Conservation (phyloP, 2,113 vertebrate species). For the Hepsetus odoe region DNA sequence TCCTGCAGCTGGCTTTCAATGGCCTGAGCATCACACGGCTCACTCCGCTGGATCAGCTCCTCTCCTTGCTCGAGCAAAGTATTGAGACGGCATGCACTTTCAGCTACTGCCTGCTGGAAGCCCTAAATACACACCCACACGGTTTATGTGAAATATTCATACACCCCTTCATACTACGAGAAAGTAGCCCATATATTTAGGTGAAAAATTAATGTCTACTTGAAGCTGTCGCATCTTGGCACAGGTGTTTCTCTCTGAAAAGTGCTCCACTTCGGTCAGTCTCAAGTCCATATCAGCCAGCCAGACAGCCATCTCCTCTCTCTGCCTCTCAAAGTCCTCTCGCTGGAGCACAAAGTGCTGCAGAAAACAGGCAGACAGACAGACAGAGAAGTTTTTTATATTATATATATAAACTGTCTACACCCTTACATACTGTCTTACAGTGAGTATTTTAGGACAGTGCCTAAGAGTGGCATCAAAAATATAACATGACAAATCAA, state of each 20-base stretch:
- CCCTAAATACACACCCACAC: slow-evolving; percentile 62
- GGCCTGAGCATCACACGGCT: slow-evolving; percentile 64
- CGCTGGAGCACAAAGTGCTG: slow-evolving; percentile 73
- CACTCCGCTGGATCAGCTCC: slow-evolving; percentile 74
- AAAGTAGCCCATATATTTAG: neutral
- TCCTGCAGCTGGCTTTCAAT: slow-evolving; percentile 76
- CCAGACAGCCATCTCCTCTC: slow-evolving; percentile 73
- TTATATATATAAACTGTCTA: slow-evolving; percentile 24
- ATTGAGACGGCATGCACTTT: slow-evolving; percentile 72
- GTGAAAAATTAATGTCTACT: slow-evolving; percentile 59
- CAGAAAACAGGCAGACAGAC: slow-evolving; percentile 12
- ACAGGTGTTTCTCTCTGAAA: slow-evolving; percentile 65
- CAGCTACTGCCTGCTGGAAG: slow-evolving; percentile 77
- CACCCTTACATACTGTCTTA: slow-evolving; percentile 28
- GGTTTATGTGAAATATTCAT: slow-evolving; percentile 1
- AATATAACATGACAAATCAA: slow-evolving; percentile 21
- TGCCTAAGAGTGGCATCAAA: slow-evolving; percentile 28
- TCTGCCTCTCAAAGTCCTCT: slow-evolving; percentile 76
- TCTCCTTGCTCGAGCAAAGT: slow-evolving; percentile 75
- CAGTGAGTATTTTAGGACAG: neutral
- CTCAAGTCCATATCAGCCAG: slow-evolving; percentile 76
- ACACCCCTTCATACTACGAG: neutral
- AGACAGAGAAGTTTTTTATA: slow-evolving; percentile 6
- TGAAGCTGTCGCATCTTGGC: slow-evolving; percentile 75
- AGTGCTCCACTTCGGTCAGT: slow-evolving; percentile 72